These are phyloP conservation scores for Apodemia duryi DNA, from an alignment of 2,888 invertebrate species.

Conservation along the genomic window DNA sequence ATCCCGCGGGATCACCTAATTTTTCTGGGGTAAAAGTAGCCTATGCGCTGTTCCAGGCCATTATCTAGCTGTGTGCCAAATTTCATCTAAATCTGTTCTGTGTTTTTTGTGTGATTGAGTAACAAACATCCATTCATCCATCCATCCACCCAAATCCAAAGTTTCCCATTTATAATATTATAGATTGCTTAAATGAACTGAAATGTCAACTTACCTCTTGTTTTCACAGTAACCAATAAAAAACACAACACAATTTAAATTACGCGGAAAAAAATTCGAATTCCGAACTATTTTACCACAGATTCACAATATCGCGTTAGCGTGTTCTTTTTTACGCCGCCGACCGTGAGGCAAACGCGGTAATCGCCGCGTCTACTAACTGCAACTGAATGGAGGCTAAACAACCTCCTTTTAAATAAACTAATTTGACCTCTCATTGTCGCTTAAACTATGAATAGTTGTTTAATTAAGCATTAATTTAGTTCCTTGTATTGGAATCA, in stretches of 20 bases:
- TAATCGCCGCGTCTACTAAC: slow-evolving; percentile 7
- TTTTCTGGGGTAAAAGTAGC: too few species aligned
- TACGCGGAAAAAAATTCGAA: slow-evolving; percentile 8
- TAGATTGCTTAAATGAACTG: neutral
- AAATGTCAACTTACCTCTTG: neutral
- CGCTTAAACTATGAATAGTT: slow-evolving; percentile 7
- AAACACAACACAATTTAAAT: neutral
- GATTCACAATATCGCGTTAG: slow-evolving; percentile 8
- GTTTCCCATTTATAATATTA: neutral
- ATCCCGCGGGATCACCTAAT: too few species aligned
- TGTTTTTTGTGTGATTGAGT: too few species aligned
- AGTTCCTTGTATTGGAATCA: slow-evolving; percentile 5
- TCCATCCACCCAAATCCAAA: too few species aligned
- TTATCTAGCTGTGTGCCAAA: too few species aligned
- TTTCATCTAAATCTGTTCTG: too few species aligned
- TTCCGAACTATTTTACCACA: slow-evolving; percentile 6
- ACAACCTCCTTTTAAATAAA: slow-evolving; percentile 13
- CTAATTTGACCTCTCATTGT: slow-evolving; percentile 13
- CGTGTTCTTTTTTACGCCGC: slow-evolving; percentile 4
- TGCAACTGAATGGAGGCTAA: slow-evolving; percentile 10
- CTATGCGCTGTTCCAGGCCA: too few species aligned
- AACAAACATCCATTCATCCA: too few species aligned
- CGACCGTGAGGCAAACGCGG: slow-evolving; percentile 7
- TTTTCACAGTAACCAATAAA: neutral
- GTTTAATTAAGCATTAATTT: slow-evolving; percentile 2